phyloP scores from a whole-genome alignment of 2,797 vertebrate genomes.

The Poecilia wingei region DNA sequence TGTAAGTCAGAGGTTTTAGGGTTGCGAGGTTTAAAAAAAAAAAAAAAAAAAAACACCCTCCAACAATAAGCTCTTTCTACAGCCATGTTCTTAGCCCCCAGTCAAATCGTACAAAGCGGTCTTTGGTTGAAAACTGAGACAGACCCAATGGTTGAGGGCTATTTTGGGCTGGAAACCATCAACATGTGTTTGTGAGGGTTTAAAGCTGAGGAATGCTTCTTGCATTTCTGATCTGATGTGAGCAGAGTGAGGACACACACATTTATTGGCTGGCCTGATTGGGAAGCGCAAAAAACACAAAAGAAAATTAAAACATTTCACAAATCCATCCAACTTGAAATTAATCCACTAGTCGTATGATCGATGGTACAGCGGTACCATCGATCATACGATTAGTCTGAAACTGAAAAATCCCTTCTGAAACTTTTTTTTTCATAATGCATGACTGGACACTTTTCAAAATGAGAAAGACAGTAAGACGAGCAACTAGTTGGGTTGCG shows the following conservation, averaged over 20 bases:
- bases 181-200: constrained; percentile 5
- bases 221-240: neutral
- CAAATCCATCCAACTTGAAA: too few species aligned
- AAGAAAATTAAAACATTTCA: too few species aligned
- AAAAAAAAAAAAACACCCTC: constrained; percentile 29
- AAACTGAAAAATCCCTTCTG: neutral
- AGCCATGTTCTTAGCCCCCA: constrained; percentile 43
- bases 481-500: neutral
- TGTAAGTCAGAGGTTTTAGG: constrained; percentile 49
- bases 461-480: neutral
- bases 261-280: neutral
- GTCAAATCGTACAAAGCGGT: constrained; percentile 45
- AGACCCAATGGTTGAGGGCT: constrained; percentile 39
- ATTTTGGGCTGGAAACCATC: constrained; percentile 32
- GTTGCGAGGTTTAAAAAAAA: constrained; percentile 29
- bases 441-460: neutral
- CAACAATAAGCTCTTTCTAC: constrained; percentile 75
- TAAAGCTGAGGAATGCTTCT: constrained; percentile 3
- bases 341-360: too few species aligned
- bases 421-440: neutral
- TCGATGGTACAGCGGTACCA: neutral
- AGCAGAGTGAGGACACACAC: neutral
- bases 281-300: neutral
- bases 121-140: constrained; percentile 51
- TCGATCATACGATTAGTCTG: too few species aligned